Evolutionary conservation across 37 sponge, comb jelly and placozoan genomes (phyloP), one percentile per base, ranked within the genome.

Genomic region (Cliona cf. orientalis): DNA sequence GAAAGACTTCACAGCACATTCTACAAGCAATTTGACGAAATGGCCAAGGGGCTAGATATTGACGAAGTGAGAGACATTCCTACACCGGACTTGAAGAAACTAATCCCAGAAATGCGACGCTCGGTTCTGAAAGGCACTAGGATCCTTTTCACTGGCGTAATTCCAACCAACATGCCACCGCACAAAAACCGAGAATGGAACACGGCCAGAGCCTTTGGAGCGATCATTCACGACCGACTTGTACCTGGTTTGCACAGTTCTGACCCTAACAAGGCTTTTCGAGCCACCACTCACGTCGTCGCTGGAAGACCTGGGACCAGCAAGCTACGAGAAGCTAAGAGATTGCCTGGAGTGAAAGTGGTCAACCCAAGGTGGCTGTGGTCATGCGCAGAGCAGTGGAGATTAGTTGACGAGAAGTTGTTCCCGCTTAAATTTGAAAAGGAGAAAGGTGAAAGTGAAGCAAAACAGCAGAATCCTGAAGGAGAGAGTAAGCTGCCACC

Each of bases 71-170:
- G 43, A n/a, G 80, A 87, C 31, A 67, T 84, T 5, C 44, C 71
- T 2, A 86, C 87, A n/a, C 99, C 99, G 2, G 97, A 99, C 45
- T 76, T 96, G 65, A 87, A 93, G 80, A 69, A 79, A 23, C 94
- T 99, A 45, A 94, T 99, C 26, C 93, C 97, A 0, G 46, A 62
- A 5, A 32, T 99, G 39, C 85, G 97, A 21, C 77, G 74, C 41
- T 90, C 91, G 0, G 89, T 97, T 12, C 81, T 97, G 21, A 41
- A 62, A 33, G 94, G 85, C 2, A 74, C 77, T 43, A 42, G 64
- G 35, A 69, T 99, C 38, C 84, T 99, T 26, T 99, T 99, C 87
- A 97, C 95, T 11, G 97, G 97, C 33, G 92, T 99, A 31, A 94
- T 99, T 29, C 99, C 99, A 45, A 99, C 86, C 58, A 89, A 93